Base-by-base conservation (phyloP, 2,797 vertebrate species). In the Heterohyrax brucei region DNA sequence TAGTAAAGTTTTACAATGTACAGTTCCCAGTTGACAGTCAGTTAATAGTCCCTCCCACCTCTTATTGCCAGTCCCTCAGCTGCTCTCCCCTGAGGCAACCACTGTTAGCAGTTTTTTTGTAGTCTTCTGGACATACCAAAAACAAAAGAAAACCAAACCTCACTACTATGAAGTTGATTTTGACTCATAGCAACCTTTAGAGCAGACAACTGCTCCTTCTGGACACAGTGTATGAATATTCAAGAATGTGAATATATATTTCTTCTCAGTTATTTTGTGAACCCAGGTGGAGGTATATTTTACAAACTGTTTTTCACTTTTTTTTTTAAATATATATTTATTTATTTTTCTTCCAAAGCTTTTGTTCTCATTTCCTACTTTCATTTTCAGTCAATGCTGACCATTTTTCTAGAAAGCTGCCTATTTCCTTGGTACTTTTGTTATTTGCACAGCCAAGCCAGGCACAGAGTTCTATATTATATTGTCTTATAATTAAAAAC, bases 351-450 rank as follows among this genome's bases (percentile, higher is more conserved):
- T 81, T 73, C 28, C 62, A 82, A 93, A n/a, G 87, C 50, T 68
- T 87, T 78, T 88, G 24, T 82, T 56, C 30, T 88, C 68, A 79
- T 86, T 75, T 12, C 21, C 26, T 87, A 77, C 10, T 59, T 91
- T 10, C 12, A 86, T 91, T 84, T 44, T 92, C 33, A 92, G n/a
- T 94, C 73, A 85, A 62, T 88, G 85, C 91, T 91, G 48, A 89
- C 50, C 73, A 82, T 86, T 93, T 90, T 89, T 95, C 62, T 92
- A 91, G n/a, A 48, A 91, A 92, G 87, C 39, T 59, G 22, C 53
- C 66, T 30, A 79, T 95, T 95, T 92, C 24, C 33, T 89, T 30
- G 46, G 61, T 80, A 64, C 82, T 78, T 95, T 83, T 26, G 68
- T 88, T 76, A 33, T 87, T 92, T 91, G 93, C 66, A 72, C 46